Evolutionary conservation across 92 coral and sea anemone species (phyloP), one percentile per base, ranked within the genome.

Genomic region (Virgularia gustaviana): DNA sequence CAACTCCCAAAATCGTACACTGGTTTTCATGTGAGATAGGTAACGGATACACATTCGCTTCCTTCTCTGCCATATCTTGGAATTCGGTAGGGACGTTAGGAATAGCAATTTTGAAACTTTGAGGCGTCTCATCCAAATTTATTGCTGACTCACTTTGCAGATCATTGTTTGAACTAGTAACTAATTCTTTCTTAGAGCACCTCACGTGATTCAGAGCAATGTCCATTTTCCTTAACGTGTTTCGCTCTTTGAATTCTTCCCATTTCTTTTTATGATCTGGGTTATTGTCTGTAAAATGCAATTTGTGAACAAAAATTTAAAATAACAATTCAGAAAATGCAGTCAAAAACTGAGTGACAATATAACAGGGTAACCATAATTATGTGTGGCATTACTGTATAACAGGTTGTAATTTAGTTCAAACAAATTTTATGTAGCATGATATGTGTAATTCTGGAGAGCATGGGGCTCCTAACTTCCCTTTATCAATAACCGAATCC

Each of bases 1-100:
- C 83, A 27, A 68, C 78, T 12, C 83, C 83, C 51, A 79, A 19
- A 16, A 71, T 79, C 0, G 83, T 56, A 45, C 78, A 60, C 61
- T 79, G 71, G 62, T 79, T 79, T 45, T 79, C 83, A 37, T 39
- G 57, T 20, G 83, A 79, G 28, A 79, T 79, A 29, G 83, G 78
- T 52, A 79, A 75, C 1, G 78, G 83, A 51, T 55, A 79, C 6
- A 79, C 70, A 8, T 3, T 28, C 1, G 83, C 62, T 59, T 70
- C 57, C 37, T 79, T 79, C 4, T 15, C n/a, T 35, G 66, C 78
- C 44, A 70, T 65, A 41, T 66, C 67, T 35, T 75, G 70, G 20
- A 65, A 67, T 31, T 78, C 82, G 31, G 42, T 22, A 37, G 75
- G 66, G 1, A 77, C 31, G 9, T 30, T 23, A 49, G 75, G 76